Percentiles rank a stretch among this genome's conserved stretches.
These are phyloP conservation scores for Callaeas wilsoni DNA, from an alignment of 2,113 vertebrate species.

Conservation along the genomic window DNA sequence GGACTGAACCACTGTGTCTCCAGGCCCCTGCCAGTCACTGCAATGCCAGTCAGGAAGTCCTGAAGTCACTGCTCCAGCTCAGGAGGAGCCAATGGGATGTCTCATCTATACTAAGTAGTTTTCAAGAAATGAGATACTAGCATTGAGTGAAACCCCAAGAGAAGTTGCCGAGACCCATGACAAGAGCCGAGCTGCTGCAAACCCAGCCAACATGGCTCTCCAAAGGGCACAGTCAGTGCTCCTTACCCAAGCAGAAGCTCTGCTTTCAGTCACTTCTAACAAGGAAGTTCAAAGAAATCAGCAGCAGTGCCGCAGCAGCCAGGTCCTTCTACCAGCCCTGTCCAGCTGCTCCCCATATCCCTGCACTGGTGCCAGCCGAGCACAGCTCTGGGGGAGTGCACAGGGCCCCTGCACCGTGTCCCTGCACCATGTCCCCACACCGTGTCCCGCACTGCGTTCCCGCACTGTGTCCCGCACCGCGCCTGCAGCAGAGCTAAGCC, in stretches of 20 bases:
- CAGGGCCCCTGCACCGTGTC: background rate
- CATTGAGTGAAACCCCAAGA: background rate
- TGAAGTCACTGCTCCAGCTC: background rate
- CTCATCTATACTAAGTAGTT: background rate
- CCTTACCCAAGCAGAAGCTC: no score
- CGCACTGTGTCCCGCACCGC: fast-evolving
- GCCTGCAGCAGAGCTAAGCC: background rate
- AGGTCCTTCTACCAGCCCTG: background rate
- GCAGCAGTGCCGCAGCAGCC: background rate
- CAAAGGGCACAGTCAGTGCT: background rate
- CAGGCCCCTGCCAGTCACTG: background rate
- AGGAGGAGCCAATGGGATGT: background rate
- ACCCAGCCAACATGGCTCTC: background rate
- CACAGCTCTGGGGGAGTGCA: fast-evolving
- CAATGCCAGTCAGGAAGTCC: background rate
- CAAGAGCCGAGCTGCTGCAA: background rate
- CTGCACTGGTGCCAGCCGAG: fast-evolving
- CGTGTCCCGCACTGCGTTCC: background rate
- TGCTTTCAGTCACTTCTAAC: no score
- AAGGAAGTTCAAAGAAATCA: background rate
- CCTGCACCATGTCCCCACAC: background rate
- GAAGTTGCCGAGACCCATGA: background rate
- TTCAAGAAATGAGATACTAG: background rate
- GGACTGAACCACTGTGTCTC: background rate
- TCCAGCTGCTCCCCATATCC: background rate